phyloP scores from a whole-genome alignment of 2,113 vertebrate genomes.

The Thymallus thymallus region DNA sequence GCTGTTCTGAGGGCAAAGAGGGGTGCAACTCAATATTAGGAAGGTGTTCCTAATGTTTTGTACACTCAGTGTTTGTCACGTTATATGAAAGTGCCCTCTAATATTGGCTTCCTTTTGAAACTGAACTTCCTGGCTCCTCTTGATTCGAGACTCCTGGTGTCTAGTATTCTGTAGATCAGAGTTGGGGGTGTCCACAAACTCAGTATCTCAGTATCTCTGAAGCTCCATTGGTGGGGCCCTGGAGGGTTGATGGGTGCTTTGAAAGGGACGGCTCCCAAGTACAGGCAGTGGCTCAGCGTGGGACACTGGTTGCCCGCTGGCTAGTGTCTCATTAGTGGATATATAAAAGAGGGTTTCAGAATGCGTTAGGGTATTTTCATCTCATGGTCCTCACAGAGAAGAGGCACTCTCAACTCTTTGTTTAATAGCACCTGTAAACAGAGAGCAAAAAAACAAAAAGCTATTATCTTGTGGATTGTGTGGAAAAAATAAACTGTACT shows the following conservation, averaged over 20 bases:
- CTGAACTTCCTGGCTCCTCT: constrained; percentile 32
- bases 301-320: constrained; percentile 54
- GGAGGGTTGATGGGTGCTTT: constrained; percentile 48
- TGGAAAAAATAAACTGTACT: too few relatives aligned
- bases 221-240: constrained; percentile 30
- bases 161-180: background rate
- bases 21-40: too few relatives aligned
- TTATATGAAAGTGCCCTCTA: constrained; percentile 45
- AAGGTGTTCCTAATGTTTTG: too few relatives aligned
- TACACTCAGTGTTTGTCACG: constrained; percentile 30
- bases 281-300: constrained; percentile 55
- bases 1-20: too few relatives aligned
- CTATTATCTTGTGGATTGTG: too few relatives aligned
- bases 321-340: constrained; percentile 58
- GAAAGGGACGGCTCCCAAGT: too few relatives aligned
- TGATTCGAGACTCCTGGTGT: constrained; percentile 39
- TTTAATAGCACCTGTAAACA: too few relatives aligned
- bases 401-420: background rate
- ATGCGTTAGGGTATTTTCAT: constrained; percentile 44
- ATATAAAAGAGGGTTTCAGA: constrained; percentile 57
- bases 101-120: constrained; percentile 53
- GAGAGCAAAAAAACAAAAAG: constrained; percentile 2
- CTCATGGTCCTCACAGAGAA: constrained; percentile 24
- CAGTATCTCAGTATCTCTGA: too few relatives aligned
- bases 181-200: constrained; percentile 2